Base-by-base conservation (phyloP, 1,140 invertebrate species). In the Musca vetustissima region DNA sequence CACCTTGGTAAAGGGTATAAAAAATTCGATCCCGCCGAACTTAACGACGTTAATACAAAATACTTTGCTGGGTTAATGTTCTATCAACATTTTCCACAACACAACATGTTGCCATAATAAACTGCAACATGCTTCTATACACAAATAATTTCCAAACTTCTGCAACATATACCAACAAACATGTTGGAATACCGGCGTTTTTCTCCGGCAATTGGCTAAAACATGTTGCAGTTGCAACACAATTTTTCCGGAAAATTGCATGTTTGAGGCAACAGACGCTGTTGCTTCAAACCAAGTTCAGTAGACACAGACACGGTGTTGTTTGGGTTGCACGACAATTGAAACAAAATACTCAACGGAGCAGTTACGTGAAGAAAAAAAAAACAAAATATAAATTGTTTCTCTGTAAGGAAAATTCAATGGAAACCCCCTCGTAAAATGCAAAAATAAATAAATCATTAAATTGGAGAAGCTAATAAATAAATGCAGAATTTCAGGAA, bases 191-290 rank as follows among this genome's bases (percentile, higher is more conserved):
- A 28, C 53, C 53, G 53, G 53, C 53, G n/a, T 57, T 57, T 57
- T 25, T 14, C n/a, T n/a, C n/a, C n/a, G n/a, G n/a, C 13, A 7
- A 43, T 43, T 28, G 28, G 36, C n/a, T n/a, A n/a, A n/a, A n/a
- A 57, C 53, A 57, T 28, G 53, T 57, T 57, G 13, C 24, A 4
- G 24, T 28, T 57, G 53, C 24, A 22, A 28, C 25, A 59, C 24
- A 61, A 61, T 9, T 61, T 61, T 61, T 61, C 57, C 57, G 57
- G 57, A 19, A 61, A 61, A 43, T 36, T 24, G 6, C 36, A 43
- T 7, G 36, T 43, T 43, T 43, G 36, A 43, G 36, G 11, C 36
- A 43, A 43, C 36, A 11, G 36, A 43, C 6, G 11, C 36, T 61
- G 57, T 61, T 61, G 28, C 57, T 61, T 61, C 57, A 7, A 61